These are phyloP conservation scores for Drosophila kanekoi DNA, from an alignment of 2,888 invertebrate genomes.

Conservation along the genomic window DNA sequence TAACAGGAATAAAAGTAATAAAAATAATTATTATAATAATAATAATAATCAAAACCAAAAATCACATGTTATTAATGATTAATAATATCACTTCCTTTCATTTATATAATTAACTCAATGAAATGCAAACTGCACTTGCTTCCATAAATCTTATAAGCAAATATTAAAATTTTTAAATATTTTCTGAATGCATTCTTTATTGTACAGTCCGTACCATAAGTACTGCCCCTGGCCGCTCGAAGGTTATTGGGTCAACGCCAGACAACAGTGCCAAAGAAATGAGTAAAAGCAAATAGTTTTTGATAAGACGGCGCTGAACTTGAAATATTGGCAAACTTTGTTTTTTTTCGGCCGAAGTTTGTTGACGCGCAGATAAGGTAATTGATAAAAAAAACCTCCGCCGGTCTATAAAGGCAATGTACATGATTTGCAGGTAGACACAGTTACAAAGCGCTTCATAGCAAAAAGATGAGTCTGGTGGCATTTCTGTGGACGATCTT, in stretches of 20 bases:
- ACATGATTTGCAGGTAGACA: conserved; percentile 11
- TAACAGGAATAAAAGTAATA: no score
- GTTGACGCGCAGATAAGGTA: conserved; percentile 52
- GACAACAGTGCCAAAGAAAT: conserved; percentile 40
- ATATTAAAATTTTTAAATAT: not conserved
- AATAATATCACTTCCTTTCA: not conserved
- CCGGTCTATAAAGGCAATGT: conserved; percentile 43
- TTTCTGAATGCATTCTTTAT: conserved; percentile 1
- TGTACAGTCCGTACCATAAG: conserved; percentile 1
- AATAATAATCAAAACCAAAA: not conserved
- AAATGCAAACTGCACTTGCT: not conserved
- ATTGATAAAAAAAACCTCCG: conserved; percentile 16
- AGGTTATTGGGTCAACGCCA: conserved; percentile 72
- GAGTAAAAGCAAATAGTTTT: conserved; percentile 55
- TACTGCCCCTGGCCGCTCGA: conserved; percentile 5
- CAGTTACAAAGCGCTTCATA: not conserved
- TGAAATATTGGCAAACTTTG: conserved; percentile 49
- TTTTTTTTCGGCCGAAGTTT: conserved; percentile 35
- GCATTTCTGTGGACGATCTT: conserved; percentile 9
- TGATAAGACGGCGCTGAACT: conserved; percentile 58
- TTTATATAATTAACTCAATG: conserved; percentile 4
- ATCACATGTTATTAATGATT: not conserved
- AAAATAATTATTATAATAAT: no score
- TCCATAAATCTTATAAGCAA: not conserved
- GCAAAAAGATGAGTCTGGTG: conserved; percentile 24